Conservation (phyloP, 2,113 vertebrate genomes). For the Corydoras maculifer region DNA sequence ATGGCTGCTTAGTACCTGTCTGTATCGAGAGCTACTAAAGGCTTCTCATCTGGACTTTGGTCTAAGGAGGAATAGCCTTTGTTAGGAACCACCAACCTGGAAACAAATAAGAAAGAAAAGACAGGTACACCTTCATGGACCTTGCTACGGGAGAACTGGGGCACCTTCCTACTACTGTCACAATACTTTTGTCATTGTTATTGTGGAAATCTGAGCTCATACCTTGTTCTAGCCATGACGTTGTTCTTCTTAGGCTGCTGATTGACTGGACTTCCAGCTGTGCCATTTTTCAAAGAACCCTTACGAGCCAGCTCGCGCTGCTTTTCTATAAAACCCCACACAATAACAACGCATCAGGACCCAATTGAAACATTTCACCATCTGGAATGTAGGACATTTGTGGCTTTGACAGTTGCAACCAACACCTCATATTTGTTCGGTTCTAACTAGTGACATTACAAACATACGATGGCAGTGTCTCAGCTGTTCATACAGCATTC, state of each 20-base stretch:
- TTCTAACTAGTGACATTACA: too few relatives aligned
- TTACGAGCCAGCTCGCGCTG: slow-evolving; percentile 92
- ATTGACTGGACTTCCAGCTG: slow-evolving; percentile 89
- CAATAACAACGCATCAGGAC: background rate
- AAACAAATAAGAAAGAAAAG: slow-evolving; percentile 3
- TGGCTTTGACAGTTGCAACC: too few relatives aligned
- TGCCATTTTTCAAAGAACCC: slow-evolving; percentile 90
- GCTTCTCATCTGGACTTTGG: slow-evolving; percentile 97
- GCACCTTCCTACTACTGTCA: too few relatives aligned
- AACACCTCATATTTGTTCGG: too few relatives aligned
- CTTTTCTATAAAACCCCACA: slow-evolving; percentile 74
- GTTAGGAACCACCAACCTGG: slow-evolving; percentile 93
- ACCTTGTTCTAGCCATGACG: slow-evolving; percentile 96
- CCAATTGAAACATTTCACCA: too few relatives aligned
- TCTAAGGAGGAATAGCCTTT: slow-evolving; percentile 98
- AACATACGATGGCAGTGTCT: too few relatives aligned
- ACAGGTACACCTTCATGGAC: background rate
- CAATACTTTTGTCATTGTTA: too few relatives aligned
- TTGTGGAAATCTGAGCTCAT: background rate
- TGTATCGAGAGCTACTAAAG: slow-evolving; percentile 93
- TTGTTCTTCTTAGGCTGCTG: slow-evolving; percentile 99
- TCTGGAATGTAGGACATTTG: too few relatives aligned
- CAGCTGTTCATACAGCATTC: too few relatives aligned
- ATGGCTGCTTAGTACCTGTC: slow-evolving; percentile 77
- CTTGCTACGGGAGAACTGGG: too few relatives aligned